Evolutionary conservation across 2,113 vertebrate species (phyloP).

Genomic region (Oceanites oceanicus): DNA sequence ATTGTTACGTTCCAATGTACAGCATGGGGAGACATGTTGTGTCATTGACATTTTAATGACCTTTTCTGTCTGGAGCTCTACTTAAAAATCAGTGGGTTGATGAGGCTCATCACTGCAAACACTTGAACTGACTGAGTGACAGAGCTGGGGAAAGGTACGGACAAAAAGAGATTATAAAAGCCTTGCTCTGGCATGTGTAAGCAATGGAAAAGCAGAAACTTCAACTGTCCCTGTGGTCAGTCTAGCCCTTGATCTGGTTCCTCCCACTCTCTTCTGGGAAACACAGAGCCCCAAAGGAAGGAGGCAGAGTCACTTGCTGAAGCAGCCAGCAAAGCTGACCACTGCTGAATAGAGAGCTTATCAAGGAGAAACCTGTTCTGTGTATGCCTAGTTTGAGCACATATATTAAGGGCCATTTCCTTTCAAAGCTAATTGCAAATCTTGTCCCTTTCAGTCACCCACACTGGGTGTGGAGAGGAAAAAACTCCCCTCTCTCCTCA

Average conservation of each 20-base stretch:
- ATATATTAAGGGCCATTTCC: background rate
- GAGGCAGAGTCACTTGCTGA: background rate
- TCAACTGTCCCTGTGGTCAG: background rate
- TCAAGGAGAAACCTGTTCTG: background rate
- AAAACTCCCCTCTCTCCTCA: background rate
- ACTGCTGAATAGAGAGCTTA: background rate
- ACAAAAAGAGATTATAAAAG: background rate
- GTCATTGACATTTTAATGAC: slow-evolving; percentile 21
- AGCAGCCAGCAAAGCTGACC: background rate
- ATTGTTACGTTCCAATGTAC: background rate
- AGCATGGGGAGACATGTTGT: background rate
- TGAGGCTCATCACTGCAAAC: background rate
- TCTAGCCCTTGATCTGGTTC: background rate
- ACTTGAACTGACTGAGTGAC: background rate
- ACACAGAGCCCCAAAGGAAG: background rate
- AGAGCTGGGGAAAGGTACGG: background rate
- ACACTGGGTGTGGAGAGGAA: background rate
- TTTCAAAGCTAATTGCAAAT: background rate
- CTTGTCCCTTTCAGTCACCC: background rate
- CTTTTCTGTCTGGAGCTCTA: background rate
- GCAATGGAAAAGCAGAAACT: background rate
- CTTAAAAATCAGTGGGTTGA: slow-evolving; percentile 18
- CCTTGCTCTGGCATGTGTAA: background rate
- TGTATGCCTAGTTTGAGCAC: background rate
- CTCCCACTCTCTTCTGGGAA: background rate